Conservation (phyloP, 1,140 invertebrate genomes). For the Eufriesea mexicana region DNA sequence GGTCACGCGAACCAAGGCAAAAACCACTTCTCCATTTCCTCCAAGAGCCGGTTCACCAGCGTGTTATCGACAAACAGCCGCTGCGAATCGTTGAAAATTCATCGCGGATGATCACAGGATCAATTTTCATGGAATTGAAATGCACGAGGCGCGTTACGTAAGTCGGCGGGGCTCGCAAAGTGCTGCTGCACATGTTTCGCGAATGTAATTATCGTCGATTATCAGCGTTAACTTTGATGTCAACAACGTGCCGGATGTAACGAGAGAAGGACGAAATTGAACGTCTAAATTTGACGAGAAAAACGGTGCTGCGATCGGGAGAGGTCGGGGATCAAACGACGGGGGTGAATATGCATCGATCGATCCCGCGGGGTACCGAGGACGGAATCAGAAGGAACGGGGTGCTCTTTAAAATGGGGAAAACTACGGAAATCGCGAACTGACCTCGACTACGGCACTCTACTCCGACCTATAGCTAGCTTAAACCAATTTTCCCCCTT, state of each 20-base stretch:
- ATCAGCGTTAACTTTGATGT: background rate
- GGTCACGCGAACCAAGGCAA: background rate
- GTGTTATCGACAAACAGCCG: too few species aligned
- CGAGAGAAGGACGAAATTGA: background rate
- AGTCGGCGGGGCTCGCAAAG: background rate
- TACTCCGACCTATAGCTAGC: background rate
- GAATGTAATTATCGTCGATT: slow-evolving; percentile 19
- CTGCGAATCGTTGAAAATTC: background rate
- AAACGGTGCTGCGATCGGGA: background rate
- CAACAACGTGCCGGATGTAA: background rate
- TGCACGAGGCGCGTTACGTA: background rate
- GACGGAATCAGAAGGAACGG: background rate
- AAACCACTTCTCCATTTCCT: background rate
- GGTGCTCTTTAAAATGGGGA: background rate
- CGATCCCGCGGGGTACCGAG: background rate
- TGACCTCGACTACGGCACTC: background rate
- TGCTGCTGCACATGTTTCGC: background rate
- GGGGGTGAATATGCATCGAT: background rate
- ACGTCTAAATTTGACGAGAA: background rate
- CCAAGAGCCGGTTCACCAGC: background rate
- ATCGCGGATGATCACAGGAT: background rate
- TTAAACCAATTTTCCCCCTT: background rate
- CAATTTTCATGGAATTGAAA: background rate
- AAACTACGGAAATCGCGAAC: background rate
- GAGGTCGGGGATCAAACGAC: background rate